Conservation (phyloP, 2,113 vertebrate species). For the Brienomyrus longianalis region DNA sequence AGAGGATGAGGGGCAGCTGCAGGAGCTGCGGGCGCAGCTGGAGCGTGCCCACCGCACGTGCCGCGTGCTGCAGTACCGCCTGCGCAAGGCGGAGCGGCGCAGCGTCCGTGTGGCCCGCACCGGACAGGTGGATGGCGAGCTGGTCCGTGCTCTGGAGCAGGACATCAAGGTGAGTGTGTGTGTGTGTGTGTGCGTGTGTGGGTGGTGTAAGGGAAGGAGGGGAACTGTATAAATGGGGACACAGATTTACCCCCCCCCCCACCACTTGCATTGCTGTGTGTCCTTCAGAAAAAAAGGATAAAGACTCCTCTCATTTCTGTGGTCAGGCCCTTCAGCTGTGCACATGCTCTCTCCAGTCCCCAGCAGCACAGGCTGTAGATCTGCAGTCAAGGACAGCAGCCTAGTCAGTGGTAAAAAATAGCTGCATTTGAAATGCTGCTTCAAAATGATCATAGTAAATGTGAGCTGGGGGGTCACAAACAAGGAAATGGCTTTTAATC, state of each 20-base stretch:
- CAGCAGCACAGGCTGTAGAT: background rate
- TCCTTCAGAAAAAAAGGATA: background rate
- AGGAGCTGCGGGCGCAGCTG: conserved; percentile 86
- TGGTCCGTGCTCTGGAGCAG: conserved; percentile 84
- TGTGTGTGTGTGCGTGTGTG: background rate
- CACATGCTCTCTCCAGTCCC: background rate
- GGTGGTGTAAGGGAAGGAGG: background rate
- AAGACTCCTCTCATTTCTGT: background rate
- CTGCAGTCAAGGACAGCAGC: background rate
- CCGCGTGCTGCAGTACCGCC: conserved; percentile 91
- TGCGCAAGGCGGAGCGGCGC: conserved; percentile 90
- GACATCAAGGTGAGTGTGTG: conserved; percentile 79
- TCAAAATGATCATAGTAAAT: background rate
- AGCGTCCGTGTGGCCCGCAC: conserved; percentile 88
- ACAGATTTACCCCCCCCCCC: background rate
- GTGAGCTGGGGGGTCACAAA: background rate
- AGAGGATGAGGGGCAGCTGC: conserved; percentile 87
- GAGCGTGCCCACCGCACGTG: conserved; percentile 90
- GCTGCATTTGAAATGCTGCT: background rate
- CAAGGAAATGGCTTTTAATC: background rate
- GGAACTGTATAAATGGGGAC: background rate
- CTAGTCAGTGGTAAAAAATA: background rate
- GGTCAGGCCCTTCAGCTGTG: background rate
- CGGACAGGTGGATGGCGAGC: conserved; percentile 85
- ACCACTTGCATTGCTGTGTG: background rate